These are phyloP conservation scores for Sebastes hubbsi DNA, from an alignment of 2,797 vertebrate species.

Conservation along the genomic window DNA sequence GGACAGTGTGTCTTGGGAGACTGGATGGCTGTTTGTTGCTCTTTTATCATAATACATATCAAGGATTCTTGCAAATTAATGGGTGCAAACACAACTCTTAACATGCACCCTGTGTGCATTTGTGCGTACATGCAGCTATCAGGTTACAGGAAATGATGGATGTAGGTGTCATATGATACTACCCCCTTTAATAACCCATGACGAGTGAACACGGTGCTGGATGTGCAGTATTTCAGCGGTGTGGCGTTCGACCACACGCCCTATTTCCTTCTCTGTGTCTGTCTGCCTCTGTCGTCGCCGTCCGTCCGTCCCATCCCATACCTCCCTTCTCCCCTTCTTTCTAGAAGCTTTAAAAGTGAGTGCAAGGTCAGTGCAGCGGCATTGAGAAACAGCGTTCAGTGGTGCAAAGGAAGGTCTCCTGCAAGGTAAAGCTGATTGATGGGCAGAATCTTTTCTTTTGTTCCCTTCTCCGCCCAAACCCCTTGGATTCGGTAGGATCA, in stretches of 20 bases:
- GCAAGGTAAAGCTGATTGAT: conserved; percentile 45
- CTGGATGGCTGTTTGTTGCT: neutral
- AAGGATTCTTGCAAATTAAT: neutral
- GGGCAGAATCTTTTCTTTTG: conserved; percentile 13
- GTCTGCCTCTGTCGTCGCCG: neutral
- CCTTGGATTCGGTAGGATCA: neutral
- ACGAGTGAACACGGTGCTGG: conserved; percentile 7
- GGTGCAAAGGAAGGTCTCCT: conserved; percentile 45
- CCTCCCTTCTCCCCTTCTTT: neutral
- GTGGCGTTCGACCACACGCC: neutral
- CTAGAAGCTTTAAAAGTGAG: conserved; percentile 10
- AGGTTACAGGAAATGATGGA: conserved; percentile 35
- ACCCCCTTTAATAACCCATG: conserved; percentile 56
- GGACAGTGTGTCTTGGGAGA: neutral
- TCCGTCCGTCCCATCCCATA: neutral
- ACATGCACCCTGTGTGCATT: neutral
- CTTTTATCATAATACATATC: conserved; percentile 17
- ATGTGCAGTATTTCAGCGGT: conserved; percentile 11
- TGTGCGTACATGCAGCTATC: conserved; percentile 6
- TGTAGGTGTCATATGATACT: conserved; percentile 39
- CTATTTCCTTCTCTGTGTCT: neutral
- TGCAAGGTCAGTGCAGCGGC: conserved; percentile 36
- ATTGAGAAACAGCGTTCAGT: conserved; percentile 3
- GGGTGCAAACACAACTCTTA: neutral
- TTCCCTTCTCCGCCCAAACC: conserved; percentile 13